Conservation (phyloP, 2,888 invertebrate genomes). For the Rhabditoides inermis region DNA sequence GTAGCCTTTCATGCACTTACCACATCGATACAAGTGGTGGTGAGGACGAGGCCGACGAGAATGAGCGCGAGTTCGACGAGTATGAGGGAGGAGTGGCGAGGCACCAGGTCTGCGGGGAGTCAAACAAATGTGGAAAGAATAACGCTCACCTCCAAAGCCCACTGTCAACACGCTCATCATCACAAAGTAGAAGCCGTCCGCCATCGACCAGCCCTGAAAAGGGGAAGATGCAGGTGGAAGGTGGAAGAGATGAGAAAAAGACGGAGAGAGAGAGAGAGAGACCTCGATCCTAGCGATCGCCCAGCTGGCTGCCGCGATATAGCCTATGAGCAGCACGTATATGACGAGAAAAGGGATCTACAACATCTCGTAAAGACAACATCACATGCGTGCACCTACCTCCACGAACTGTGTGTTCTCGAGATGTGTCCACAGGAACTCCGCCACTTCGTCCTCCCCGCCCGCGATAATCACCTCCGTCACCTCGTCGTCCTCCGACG, state of each 20-base stretch:
- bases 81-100: constrained; percentile 73
- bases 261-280: not conserved
- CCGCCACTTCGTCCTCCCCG: constrained; percentile 48
- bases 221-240: constrained; percentile 7
- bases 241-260: not conserved
- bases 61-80: constrained; percentile 82
- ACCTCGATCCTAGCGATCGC: not conserved
- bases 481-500: not conserved
- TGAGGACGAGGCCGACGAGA: constrained; percentile 82
- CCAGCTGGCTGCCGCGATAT: constrained; percentile 5
- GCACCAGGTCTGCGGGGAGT: constrained; percentile 47
- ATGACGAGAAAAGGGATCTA: constrained; percentile 46
- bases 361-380: no score
- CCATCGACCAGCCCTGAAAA: constrained; percentile 49
- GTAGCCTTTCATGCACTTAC: no score
- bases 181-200: constrained; percentile 88
- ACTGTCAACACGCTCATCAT: constrained; percentile 94
- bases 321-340: constrained; percentile 27
- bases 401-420: constrained; percentile 50
- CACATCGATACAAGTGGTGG: constrained; percentile 93
- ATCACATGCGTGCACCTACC: constrained; percentile 11
- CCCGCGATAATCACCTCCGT: constrained; percentile 48
- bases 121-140: not conserved
- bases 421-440: constrained; percentile 50
- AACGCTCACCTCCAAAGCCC: constrained; percentile 60